phyloP scores from a whole-genome alignment of 2,113 vertebrate genomes.

The Centropus bengalensis region DNA sequence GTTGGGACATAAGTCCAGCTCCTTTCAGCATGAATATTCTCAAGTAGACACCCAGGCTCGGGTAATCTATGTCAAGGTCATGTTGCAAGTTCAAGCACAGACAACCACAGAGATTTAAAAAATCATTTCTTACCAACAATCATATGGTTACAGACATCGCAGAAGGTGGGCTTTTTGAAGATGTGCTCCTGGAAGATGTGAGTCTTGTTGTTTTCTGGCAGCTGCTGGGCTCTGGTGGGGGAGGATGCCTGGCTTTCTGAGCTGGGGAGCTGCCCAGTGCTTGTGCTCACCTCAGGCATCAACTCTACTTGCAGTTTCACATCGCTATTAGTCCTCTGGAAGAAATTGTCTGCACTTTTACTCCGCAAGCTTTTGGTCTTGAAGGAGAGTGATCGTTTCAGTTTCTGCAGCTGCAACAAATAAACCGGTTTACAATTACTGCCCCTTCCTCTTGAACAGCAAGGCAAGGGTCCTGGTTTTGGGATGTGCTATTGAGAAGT shows the following conservation, averaged over 20 bases:
- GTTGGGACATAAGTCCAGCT: neutral
- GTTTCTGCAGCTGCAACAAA: conserved; percentile 89
- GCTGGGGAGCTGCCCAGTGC: conserved; percentile 83
- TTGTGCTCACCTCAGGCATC: conserved; percentile 84
- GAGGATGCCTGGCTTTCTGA: conserved; percentile 81
- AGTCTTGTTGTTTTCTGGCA: conserved; percentile 79
- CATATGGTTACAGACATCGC: conserved; percentile 99
- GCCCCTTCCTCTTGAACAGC: neutral
- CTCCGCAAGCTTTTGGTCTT: conserved; percentile 97
- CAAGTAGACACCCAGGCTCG: neutral
- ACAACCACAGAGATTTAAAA: neutral
- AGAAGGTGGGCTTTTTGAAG: conserved; percentile 99
- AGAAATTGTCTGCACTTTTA: conserved; percentile 98
- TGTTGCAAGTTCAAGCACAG: fast-evolving
- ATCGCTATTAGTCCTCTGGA: conserved; percentile 86
- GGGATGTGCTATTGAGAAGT: neutral
- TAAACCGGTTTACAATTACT: conserved; percentile 46
- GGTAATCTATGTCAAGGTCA: neutral
- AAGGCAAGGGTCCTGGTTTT: neutral
- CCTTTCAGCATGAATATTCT: neutral
- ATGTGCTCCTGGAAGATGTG: conserved; percentile 96
- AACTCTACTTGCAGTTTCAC: conserved; percentile 84
- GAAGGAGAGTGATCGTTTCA: conserved; percentile 97
- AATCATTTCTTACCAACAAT: conserved; percentile 89
- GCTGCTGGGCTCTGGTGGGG: conserved; percentile 81